phyloP scores from a whole-genome alignment of 2,797 vertebrate genomes.

The Selene dorsalis region DNA sequence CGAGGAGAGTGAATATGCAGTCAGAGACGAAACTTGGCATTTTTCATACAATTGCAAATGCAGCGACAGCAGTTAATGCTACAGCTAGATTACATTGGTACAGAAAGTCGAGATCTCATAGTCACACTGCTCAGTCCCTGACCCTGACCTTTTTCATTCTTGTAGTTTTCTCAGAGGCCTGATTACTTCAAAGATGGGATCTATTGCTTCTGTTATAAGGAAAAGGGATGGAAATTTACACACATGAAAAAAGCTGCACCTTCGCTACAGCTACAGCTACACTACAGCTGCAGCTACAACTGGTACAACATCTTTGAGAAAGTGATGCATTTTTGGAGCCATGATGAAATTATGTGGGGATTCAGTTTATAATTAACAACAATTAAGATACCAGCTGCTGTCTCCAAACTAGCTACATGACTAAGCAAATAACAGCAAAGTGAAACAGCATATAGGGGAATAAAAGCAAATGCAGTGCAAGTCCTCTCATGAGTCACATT shows the following conservation, averaged over 20 bases:
- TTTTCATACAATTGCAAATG: slow-evolving; percentile 24
- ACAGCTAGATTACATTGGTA: neutral
- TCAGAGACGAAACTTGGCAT: slow-evolving; percentile 15
- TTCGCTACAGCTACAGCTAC: too few species aligned
- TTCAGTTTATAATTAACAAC: neutral
- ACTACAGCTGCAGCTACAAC: too few species aligned
- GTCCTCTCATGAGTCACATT: neutral
- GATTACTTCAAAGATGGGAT: slow-evolving; percentile 14
- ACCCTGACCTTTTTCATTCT: neutral
- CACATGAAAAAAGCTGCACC: neutral
- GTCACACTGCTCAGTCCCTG: neutral
- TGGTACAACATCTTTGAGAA: neutral
- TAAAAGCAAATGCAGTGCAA: neutral
- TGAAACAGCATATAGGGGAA: neutral
- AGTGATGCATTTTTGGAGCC: neutral
- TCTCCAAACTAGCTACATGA: neutral
- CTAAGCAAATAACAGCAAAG: neutral
- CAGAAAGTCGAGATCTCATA: neutral
- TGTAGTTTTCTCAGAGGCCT: neutral
- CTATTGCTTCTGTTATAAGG: slow-evolving; percentile 7
- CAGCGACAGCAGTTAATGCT: slow-evolving; percentile 9
- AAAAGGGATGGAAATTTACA: slow-evolving; percentile 16
- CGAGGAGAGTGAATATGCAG: neutral
- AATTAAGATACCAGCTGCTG: neutral
- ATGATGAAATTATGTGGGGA: neutral